Conservation (phyloP, 1,140 invertebrate genomes). For the Drosophila tani region DNA sequence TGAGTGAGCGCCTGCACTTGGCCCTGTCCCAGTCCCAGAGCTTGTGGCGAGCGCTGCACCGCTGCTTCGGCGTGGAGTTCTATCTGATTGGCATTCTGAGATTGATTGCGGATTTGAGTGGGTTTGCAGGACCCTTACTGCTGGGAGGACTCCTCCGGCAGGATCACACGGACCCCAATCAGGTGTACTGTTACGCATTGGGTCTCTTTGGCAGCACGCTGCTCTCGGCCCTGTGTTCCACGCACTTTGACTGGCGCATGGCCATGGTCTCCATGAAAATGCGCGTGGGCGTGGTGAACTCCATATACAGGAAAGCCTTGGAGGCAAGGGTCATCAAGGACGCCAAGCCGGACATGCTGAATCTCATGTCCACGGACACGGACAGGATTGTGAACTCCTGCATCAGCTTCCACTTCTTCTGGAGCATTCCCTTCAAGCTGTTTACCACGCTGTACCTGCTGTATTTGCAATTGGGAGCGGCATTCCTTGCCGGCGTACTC, state of each 20-base stretch:
- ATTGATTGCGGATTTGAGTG: slow-evolving; percentile 92
- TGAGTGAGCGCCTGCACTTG: slow-evolving; percentile 72
- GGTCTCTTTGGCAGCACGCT: slow-evolving; percentile 89
- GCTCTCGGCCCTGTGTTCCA: slow-evolving; percentile 90
- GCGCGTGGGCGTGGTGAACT: slow-evolving; percentile 92
- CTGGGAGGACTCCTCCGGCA: slow-evolving; percentile 85
- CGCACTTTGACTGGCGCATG: slow-evolving; percentile 96
- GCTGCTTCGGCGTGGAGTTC: slow-evolving; percentile 94
- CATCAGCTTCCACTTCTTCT: slow-evolving; percentile 97
- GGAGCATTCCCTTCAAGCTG: slow-evolving; percentile 96
- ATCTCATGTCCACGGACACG: slow-evolving; percentile 98
- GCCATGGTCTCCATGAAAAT: slow-evolving; percentile 95
- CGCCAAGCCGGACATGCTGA: slow-evolving; percentile 91
- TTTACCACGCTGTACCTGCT: slow-evolving; percentile 92
- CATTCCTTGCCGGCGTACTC: slow-evolving; percentile 95
- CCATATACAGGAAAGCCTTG: slow-evolving; percentile 94
- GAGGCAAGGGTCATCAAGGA: slow-evolving; percentile 85
- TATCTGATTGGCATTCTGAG: slow-evolving; percentile 95
- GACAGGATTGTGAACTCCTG: slow-evolving; percentile 98
- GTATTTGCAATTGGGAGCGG: slow-evolving; percentile 94
- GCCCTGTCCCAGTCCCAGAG: slow-evolving; percentile 82
- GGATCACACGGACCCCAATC: slow-evolving; percentile 85
- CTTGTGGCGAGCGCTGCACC: slow-evolving; percentile 91
- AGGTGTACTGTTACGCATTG: slow-evolving; percentile 90
- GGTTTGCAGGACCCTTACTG: slow-evolving; percentile 95